A percentile compares a stretch with the other conserved stretches of the same genome.
These are phyloP conservation scores for Anagyrus pseudococci DNA, from an alignment of 2,888 invertebrate species.

Conservation along the genomic window DNA sequence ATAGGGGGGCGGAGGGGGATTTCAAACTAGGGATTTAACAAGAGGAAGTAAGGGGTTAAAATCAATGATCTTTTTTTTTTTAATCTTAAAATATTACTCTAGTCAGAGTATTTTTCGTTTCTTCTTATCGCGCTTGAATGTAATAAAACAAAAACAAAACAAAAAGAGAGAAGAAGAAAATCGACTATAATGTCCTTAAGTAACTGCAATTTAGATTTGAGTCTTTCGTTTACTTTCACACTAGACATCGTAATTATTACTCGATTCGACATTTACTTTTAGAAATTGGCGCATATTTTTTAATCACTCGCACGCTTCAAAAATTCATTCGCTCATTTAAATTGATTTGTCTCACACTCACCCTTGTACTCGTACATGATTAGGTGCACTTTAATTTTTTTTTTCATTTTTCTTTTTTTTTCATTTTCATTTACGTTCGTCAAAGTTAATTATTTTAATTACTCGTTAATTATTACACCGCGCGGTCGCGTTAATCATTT, in stretches of 20 bases:
- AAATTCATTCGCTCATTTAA: neutral
- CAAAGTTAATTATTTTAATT: slow-evolving; percentile 21
- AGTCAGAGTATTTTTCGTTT: slow-evolving; percentile 15
- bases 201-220: slow-evolving; percentile 40
- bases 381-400: slow-evolving; percentile 37
- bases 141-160: too few relatives aligned
- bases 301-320: neutral
- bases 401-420: too few relatives aligned
- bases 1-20: too few relatives aligned
- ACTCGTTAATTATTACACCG: slow-evolving; percentile 21
- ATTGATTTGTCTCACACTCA: slow-evolving; percentile 8
- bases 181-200: slow-evolving; percentile 38
- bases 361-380: slow-evolving; percentile 39
- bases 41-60: too few relatives aligned
- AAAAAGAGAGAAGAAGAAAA: slow-evolving; percentile 23
- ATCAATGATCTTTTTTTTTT: slow-evolving; percentile 16
- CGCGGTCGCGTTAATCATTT: slow-evolving; percentile 8
- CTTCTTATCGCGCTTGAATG: slow-evolving; percentile 24
- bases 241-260: slow-evolving; percentile 32
- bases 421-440: too few relatives aligned
- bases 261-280: slow-evolving; percentile 31
- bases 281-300: slow-evolving; percentile 6
- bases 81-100: slow-evolving; percentile 36
- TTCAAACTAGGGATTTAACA: slow-evolving; percentile 17
- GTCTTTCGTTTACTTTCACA: slow-evolving; percentile 39